Base-by-base conservation (phyloP, 2,113 vertebrate genomes). In the Grus americana region DNA sequence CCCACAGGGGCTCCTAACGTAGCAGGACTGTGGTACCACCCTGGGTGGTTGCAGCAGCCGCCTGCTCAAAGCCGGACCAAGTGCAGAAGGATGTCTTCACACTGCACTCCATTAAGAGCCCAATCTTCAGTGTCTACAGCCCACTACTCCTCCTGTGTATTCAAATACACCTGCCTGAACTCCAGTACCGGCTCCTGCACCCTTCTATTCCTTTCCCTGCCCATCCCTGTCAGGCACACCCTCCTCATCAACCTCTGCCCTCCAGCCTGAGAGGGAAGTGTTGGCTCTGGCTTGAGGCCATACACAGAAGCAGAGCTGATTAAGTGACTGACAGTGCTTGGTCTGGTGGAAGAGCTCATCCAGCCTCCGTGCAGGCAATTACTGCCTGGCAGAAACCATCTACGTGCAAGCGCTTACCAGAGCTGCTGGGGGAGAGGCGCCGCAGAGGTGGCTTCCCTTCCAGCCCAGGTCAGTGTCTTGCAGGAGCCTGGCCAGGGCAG, bases 371-470 rank as follows among this genome's bases (percentile, higher is more conserved):
- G 17, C 12, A 19, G 49, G 38, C 52, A 92, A 22, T 88, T 47
- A 34, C 4, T 20, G 32, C 38, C 72, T 14, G 15, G 58, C 18
- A 92, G 52, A 90, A 76, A 40, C 50, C 1, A 1, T 15, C 79
- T 22, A 55, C 4, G 0, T 7, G 16, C 44, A 65, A 82, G 34
- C 2, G 23, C 50, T 80, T 0, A 0, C 49, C 29, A 52, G 54
- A 63, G 30, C 40, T 70, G 67, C 22, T 38, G 26, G 38, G 29
- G 14, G 5, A 89, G 50, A 78, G 23, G 63, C 0, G 0, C 26
- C 1, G 18, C 21, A 58, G 68, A 66, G 6, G 40, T 42, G 68
- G 10, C 30, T 78, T 79, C 52, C 47, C 47, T 32, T 17, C 42
- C 4, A 91, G 72, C 29, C 30, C 42, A 55, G 47, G 6, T 30